Evolutionary conservation across 2,888 invertebrate species (phyloP), one percentile per base, ranked within the genome.

Genomic region (Synergus itoensis): DNA sequence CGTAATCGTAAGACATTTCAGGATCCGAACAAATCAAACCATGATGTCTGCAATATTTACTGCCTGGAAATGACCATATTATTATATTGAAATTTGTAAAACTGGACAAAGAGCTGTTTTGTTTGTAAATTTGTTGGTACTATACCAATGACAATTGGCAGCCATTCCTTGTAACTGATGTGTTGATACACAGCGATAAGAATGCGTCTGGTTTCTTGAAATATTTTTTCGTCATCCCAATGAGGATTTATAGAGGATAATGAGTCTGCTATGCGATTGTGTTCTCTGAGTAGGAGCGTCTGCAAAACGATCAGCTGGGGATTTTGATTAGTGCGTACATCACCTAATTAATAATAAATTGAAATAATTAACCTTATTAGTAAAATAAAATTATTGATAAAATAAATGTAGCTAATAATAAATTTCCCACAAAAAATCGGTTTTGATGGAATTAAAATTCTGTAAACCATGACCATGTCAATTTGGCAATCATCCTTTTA

Each of bases 81-180:
- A 36, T 36, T 36, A 36, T 36, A 36, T 36, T 36, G 36, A 36
- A 36, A 36, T 36, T 36, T 36, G 36, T 36, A 36, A 36, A 36
- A 36, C 36, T 36, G 0, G 5, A 36, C 36, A 36, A 28, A 28
- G 28, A 28, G 28, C 3, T 28, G 3, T 28, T 28, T 28, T 28
- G 16, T 53, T 53, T 53, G 7, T 8, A 53, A n/a, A n/a, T 65
- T 18, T 41, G 3, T 14, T 12, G 18, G 21, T 67, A 67, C 43
- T 21, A 12, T 89, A 94, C 94, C 94, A 78, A 95, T 80, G n/a
- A 93, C 86, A 14, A 91, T 82, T 1, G 94, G 94, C 77, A 94
- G 87, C 94, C 94, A 95, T 84, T 94, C 94, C 86, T 94, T 93
- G 86, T 94, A 95, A 5, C 94, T 93, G 65, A 95, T 94, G 82